Conservation (phyloP, 2,888 invertebrate genomes). For the Perizoma flavofasciatum region DNA sequence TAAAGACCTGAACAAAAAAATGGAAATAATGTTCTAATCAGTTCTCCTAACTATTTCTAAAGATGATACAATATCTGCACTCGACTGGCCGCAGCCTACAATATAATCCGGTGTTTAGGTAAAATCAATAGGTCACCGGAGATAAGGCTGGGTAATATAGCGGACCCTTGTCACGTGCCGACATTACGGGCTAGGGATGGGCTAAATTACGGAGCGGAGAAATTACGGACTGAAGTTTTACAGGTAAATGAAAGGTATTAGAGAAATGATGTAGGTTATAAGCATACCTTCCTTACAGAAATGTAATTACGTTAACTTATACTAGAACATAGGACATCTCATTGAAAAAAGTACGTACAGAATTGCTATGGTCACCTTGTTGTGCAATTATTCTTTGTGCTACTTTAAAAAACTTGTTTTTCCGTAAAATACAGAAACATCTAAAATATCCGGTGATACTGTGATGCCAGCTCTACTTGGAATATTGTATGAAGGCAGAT, state of each 20-base stretch:
- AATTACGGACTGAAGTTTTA: constrained; percentile 26
- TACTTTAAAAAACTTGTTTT: background rate
- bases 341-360: too few species aligned
- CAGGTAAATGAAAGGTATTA: constrained; percentile 30
- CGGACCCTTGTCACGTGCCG: constrained; percentile 61
- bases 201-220: constrained; percentile 27
- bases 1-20: too few species aligned
- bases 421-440: background rate
- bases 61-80: constrained; percentile 35
- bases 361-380: too few species aligned
- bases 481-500: constrained; percentile 38
- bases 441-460: background rate
- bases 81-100: constrained; percentile 34
- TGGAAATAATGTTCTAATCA: too few species aligned
- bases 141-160: constrained; percentile 53
- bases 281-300: background rate
- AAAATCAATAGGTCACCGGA: constrained; percentile 56
- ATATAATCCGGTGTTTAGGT: constrained; percentile 44
- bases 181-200: constrained; percentile 41
- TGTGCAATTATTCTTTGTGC: too few species aligned
- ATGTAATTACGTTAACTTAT: too few species aligned
- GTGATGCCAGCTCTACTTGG: constrained; percentile 28
- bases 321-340: too few species aligned
- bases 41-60: constrained; percentile 5
- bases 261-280: constrained; percentile 23